Evolutionary conservation across 2,888 invertebrate genomes (phyloP).

Genomic region (Agrochola litura): DNA sequence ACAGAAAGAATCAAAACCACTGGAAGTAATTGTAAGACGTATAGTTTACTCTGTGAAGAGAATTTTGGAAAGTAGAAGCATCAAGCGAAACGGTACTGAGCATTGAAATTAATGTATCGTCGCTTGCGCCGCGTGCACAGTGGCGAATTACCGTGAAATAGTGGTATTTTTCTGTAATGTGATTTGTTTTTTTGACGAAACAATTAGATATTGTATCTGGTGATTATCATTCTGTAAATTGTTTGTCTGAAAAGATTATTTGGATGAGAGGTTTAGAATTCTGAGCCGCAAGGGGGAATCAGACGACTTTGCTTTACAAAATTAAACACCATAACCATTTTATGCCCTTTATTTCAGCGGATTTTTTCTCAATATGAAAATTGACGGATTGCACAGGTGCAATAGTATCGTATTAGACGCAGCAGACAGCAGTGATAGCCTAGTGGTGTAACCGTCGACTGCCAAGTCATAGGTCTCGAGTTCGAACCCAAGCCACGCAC

Average conservation of each 20-base stretch:
- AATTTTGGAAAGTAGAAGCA: slow-evolving; percentile 88
- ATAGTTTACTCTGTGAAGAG: slow-evolving; percentile 77
- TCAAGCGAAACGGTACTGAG: slow-evolving; percentile 82
- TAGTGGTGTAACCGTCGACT: too few species aligned
- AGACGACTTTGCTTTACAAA: not conserved
- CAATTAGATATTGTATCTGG: slow-evolving; percentile 51
- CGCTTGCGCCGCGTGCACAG: slow-evolving; percentile 56
- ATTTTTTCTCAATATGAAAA: too few species aligned
- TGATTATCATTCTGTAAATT: slow-evolving; percentile 27
- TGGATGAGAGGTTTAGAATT: not conserved
- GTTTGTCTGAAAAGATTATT: not conserved
- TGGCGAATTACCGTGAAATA: slow-evolving; percentile 57
- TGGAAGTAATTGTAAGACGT: slow-evolving; percentile 75
- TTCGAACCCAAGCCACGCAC: too few species aligned
- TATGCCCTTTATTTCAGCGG: too few species aligned
- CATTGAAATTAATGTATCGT: slow-evolving; percentile 72
- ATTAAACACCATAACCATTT: too few species aligned
- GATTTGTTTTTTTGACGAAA: slow-evolving; percentile 36
- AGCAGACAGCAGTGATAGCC: too few species aligned
- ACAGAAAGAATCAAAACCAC: slow-evolving; percentile 73
- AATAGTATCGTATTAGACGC: too few species aligned
- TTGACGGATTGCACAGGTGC: too few species aligned
- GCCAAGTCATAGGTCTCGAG: too few species aligned
- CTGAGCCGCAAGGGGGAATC: not conserved
- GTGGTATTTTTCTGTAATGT: slow-evolving; percentile 55